Base-by-base conservation (phyloP, 2,797 vertebrate genomes). In the Chromobotia macracanthus region DNA sequence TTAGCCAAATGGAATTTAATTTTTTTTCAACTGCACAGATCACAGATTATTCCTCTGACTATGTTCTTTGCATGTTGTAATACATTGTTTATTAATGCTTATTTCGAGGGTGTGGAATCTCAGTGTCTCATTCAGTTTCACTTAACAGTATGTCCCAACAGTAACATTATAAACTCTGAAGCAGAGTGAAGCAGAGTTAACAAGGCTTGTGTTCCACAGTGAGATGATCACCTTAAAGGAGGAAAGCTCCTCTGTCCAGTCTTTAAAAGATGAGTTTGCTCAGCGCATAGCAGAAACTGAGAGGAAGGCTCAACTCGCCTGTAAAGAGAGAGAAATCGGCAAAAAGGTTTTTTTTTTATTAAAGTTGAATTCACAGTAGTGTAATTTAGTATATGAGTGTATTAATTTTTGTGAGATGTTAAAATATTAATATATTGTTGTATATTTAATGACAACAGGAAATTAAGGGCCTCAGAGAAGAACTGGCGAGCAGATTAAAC, bases 241-340 rank as follows among this genome's bases (percentile, higher is more conserved):
- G 88, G 97, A 99, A 90, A 97, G 93, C 90, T 96, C 91, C 83
- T 95, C 93, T 35, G 94, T 97, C 87, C 95, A 95, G 79, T 96
- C 96, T 84, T 93, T 99, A 23, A 96, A 96, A 88, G 96, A 97
- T 21, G 98, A 99, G 85, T 99, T 98, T 90, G 96, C 97, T 21
- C 96, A 98, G 85, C 95, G 97, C 75, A 98, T 99, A 80, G 98
- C 96, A 2, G 97, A 99, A 83, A 89, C 96, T 23, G 97, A 99
- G 87, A 96, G 95, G 88, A 99, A 97, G 87, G 96, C 95, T 80
- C 97, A 99, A 38, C 82, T 97, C 25, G 96, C 97, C 75, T 99
- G 96, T 90, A 99, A 99, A 89, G 98, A 99, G 82, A 95, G 98
- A 86, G 98, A 99, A 90, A 93, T 96, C 19, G 94, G 96, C 84